Base-by-base conservation (phyloP, 1,140 invertebrate genomes). In the Plectus sambesii region DNA sequence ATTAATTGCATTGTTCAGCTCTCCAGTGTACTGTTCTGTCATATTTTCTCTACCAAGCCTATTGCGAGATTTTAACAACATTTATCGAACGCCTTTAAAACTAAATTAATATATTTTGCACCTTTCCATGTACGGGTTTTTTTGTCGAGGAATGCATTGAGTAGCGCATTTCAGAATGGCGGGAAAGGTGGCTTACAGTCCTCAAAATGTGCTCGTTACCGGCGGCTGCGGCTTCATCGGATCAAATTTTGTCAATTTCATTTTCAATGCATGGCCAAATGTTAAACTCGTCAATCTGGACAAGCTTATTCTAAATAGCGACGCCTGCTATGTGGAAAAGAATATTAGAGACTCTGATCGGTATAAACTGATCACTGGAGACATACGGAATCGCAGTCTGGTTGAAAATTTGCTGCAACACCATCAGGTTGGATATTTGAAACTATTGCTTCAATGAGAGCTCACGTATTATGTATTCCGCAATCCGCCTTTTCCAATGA, bases 141-240 rank as follows among this genome's bases (percentile, higher is more conserved):
- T n/a, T n/a, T n/a, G n/a, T n/a, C n/a, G n/a, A n/a, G n/a, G n/a
- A n/a, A n/a, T n/a, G n/a, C n/a, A n/a, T n/a, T n/a, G n/a, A n/a
- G n/a, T n/a, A n/a, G n/a, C n/a, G n/a, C n/a, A n/a, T n/a, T n/a
- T n/a, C n/a, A n/a, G n/a, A n/a, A n/a, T n/a, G n/a, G n/a, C n/a
- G n/a, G n/a, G n/a, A n/a, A n/a, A n/a, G n/a, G n/a, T n/a, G n/a
- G n/a, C 47, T 24, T 41, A 55, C 26, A 46, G 33, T 2, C 64
- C 66, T 3, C 66, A 53, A 37, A 66, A 63, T 44, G 53, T 67
- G 12, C 40, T 69, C n/a, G 53, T 67, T 22, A 67, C 64, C 17
- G 64, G 64, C 26, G 64, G 66, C 0, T 67, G 64, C 48, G 64
- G 64, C 19, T 67, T 67, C 41, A 67, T 67, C 29, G 64, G 64